These are phyloP conservation scores for Beris chalybata DNA, from an alignment of 2,888 invertebrate genomes.

Conservation along the genomic window DNA sequence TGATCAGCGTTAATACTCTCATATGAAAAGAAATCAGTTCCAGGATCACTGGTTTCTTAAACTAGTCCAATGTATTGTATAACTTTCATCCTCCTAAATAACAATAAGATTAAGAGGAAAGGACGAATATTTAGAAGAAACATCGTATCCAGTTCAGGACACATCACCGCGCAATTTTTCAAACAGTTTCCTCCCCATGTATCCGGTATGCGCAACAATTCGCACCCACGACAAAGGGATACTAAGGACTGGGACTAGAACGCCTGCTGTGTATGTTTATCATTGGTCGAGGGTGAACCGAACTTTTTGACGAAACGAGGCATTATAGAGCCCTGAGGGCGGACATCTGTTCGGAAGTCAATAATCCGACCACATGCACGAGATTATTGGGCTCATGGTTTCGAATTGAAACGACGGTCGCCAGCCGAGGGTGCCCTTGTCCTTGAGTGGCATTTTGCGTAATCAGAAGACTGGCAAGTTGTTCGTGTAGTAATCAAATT, in stretches of 20 bases:
- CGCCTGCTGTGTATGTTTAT: slow-evolving; percentile 19
- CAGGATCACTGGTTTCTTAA: too few relatives aligned
- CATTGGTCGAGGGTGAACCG: slow-evolving; percentile 7
- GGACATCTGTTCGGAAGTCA: slow-evolving; percentile 44
- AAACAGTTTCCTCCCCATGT: neutral
- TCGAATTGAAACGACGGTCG: slow-evolving; percentile 11
- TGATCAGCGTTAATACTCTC: too few relatives aligned
- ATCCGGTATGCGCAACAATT: neutral
- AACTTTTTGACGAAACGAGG: neutral
- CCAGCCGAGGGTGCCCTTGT: neutral
- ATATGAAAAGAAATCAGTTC: too few relatives aligned
- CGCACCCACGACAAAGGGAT: too few relatives aligned
- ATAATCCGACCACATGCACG: slow-evolving; percentile 43
- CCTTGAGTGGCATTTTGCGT: slow-evolving; percentile 14
- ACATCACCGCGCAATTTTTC: too few relatives aligned
- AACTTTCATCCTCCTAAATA: too few relatives aligned
- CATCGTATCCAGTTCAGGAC: too few relatives aligned
- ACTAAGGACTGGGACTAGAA: neutral
- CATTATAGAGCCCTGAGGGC: slow-evolving; percentile 37
- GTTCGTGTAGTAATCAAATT: slow-evolving; percentile 23
- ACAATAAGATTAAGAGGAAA: too few relatives aligned
- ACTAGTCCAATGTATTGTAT: too few relatives aligned
- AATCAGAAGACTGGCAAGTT: slow-evolving; percentile 11
- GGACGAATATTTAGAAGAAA: too few relatives aligned
- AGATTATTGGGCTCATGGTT: slow-evolving; percentile 38